Conservation (phyloP, 2,888 invertebrate species). For the Liopterus haemorrhoidalis region DNA sequence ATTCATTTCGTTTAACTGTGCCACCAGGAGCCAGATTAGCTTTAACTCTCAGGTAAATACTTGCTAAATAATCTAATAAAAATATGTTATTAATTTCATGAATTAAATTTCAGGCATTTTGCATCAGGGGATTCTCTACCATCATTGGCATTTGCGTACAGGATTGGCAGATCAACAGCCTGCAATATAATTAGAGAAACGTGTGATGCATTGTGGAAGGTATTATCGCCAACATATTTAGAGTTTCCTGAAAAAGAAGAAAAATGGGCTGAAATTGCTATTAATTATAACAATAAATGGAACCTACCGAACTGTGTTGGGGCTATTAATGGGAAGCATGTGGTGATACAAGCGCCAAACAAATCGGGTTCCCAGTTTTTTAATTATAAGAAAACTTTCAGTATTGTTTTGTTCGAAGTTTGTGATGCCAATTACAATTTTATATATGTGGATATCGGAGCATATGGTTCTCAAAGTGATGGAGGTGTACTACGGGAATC, state of each 20-base stretch:
- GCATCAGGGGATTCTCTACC: conserved; percentile 14
- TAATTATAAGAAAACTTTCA: conserved; percentile 33
- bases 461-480: conserved; percentile 5
- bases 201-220: conserved; percentile 12
- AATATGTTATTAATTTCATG: background rate
- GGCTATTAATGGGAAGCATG: conserved; percentile 1
- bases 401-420: conserved; percentile 32
- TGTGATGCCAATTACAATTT: conserved; percentile 21
- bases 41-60: conserved; percentile 1
- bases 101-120: conserved; percentile 9
- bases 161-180: conserved; percentile 21
- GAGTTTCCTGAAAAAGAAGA: conserved; percentile 5
- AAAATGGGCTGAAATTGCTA: conserved; percentile 19
- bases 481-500: conserved; percentile 1
- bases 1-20: background rate
- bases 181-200: conserved; percentile 22
- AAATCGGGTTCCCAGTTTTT: conserved; percentile 2
- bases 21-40: background rate
- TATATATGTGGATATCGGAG: background rate
- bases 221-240: conserved; percentile 8
- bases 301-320: conserved; percentile 19
- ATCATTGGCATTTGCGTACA: conserved; percentile 18
- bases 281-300: conserved; percentile 13
- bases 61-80: background rate
- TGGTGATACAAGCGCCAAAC: background rate